Conservation (phyloP, 2,888 invertebrate species). For the Hemicrepidius hirtus region DNA sequence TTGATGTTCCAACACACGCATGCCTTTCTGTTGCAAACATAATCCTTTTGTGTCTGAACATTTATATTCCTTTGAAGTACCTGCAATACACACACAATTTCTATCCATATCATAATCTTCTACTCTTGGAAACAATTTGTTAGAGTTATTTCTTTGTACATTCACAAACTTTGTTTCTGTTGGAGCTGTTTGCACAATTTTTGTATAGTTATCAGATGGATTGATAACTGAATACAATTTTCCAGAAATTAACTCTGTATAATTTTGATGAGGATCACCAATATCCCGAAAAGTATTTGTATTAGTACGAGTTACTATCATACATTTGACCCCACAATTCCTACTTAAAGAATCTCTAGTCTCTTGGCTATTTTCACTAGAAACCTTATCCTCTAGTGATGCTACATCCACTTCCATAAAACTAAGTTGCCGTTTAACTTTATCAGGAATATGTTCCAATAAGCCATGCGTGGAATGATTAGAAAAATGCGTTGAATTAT, state of each 20-base stretch:
- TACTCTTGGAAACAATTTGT: conserved; percentile 43
- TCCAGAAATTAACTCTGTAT: conserved; percentile 10
- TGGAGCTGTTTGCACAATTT: no score
- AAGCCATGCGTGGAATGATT: not conserved
- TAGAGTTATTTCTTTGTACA: not conserved
- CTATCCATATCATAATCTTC: conserved; percentile 62
- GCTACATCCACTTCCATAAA: conserved; percentile 51
- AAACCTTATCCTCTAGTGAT: not conserved
- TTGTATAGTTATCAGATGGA: no score
- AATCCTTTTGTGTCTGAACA: not conserved
- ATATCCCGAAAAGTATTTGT: no score
- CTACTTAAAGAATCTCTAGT: no score
- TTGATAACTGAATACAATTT: not conserved
- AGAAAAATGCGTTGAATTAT: not conserved
- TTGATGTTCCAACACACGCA: no score
- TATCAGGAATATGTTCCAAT: conserved; percentile 5
- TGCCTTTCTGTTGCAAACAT: no score
- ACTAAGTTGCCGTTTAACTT: conserved; percentile 59
- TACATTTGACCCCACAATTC: no score
- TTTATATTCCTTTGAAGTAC: conserved; percentile 59
- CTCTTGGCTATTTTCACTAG: not conserved
- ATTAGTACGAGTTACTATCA: no score
- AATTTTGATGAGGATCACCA: not conserved
- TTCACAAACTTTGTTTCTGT: not conserved
- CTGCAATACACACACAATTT: conserved; percentile 60